These are phyloP conservation scores for Catocala sponsa DNA, from an alignment of 2,888 invertebrate species.

Conservation along the genomic window DNA sequence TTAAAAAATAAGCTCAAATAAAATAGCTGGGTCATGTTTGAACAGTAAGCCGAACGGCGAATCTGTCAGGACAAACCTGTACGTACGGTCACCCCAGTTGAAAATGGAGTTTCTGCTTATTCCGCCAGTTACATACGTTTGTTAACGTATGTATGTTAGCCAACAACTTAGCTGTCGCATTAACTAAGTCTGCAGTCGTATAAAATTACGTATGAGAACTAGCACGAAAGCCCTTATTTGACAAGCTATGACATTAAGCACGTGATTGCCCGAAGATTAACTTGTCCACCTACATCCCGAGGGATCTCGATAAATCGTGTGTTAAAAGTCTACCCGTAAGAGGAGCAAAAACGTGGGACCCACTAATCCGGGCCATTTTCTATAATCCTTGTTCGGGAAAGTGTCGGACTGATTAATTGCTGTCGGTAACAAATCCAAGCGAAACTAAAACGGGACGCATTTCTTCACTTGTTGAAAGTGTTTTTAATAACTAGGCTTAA, in stretches of 20 bases:
- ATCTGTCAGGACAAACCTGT: too few relatives aligned
- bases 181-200: neutral
- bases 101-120: too few relatives aligned
- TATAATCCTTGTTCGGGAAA: slow-evolving; percentile 64
- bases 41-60: too few relatives aligned
- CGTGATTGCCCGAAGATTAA: slow-evolving; percentile 44
- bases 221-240: slow-evolving; percentile 1
- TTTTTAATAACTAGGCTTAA: neutral
- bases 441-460: slow-evolving; percentile 27
- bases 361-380: slow-evolving; percentile 69
- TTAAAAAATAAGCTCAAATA: too few relatives aligned
- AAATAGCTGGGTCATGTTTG: too few relatives aligned
- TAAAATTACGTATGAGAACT: slow-evolving; percentile 6
- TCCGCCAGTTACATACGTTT: too few relatives aligned
- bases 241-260: slow-evolving; percentile 27
- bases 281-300: slow-evolving; percentile 40
- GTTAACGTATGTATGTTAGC: too few relatives aligned
- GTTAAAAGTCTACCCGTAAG: slow-evolving; percentile 59
- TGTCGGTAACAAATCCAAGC: slow-evolving; percentile 30
- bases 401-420: slow-evolving; percentile 73
- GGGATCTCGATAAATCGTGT: slow-evolving; percentile 58
- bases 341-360: slow-evolving; percentile 56
- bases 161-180: too few relatives aligned
- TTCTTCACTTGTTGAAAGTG: slow-evolving; percentile 1
- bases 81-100: too few relatives aligned